A percentile compares a stretch with the other conserved stretches of the same genome.
Conservation (phyloP, 2,797 vertebrate genomes). For the Alauda arvensis region DNA sequence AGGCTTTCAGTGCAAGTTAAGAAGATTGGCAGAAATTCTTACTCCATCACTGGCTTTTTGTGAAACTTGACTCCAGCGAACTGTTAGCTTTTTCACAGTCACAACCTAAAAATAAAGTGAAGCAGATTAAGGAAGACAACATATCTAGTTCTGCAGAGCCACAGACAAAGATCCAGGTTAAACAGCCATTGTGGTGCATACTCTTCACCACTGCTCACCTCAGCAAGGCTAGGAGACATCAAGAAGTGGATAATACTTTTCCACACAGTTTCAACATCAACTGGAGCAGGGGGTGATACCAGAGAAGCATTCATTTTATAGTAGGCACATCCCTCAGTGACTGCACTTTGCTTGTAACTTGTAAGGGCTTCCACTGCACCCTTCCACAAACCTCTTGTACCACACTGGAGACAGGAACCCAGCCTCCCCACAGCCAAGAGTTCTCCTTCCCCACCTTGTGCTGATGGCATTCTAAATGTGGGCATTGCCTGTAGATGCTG, state of each 20-base stretch:
- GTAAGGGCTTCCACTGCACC: not conserved
- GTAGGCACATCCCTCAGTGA: not conserved
- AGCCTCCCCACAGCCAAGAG: not conserved
- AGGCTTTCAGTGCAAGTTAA: constrained; percentile 34
- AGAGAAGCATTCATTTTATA: not conserved
- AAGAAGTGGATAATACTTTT: not conserved
- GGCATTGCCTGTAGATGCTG: not conserved
- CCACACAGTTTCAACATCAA: not conserved
- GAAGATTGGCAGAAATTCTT: constrained; percentile 49
- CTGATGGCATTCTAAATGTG: not conserved
- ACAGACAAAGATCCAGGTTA: not conserved
- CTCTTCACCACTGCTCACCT: not conserved
- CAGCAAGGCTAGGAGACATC: not conserved
- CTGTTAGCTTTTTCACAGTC: constrained; percentile 25
- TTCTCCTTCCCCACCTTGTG: not conserved
- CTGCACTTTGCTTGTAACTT: not conserved
- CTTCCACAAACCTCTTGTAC: not conserved
- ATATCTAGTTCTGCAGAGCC: not conserved
- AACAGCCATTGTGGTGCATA: not conserved
- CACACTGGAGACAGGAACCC: fast-evolving
- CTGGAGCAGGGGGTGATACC: not conserved
- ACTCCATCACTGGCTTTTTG: constrained; percentile 12
- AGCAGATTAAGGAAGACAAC: constrained; percentile 11
- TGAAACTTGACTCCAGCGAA: constrained; percentile 22
- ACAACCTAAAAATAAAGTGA: constrained; percentile 35